Percentiles rank a stretch among this genome's conserved stretches.
Conservation (phyloP, 2,113 vertebrate species). For the Oreochromis spilurus region DNA sequence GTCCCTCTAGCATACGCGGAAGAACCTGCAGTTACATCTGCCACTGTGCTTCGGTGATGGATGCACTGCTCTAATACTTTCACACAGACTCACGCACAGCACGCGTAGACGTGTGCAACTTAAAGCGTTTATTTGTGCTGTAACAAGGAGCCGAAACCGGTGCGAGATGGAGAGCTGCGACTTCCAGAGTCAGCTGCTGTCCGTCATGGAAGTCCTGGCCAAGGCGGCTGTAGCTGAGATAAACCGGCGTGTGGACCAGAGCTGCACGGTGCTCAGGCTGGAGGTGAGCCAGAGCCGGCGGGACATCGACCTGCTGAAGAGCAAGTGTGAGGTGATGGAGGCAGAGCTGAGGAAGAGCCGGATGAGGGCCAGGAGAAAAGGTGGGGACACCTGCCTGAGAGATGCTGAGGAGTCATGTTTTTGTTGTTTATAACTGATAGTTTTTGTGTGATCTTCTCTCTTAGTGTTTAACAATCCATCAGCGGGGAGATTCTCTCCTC, state of each 20-base stretch:
- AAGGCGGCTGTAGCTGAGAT: conserved; percentile 68
- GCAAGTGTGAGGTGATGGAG: conserved; percentile 62
- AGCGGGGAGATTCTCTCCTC: not conserved
- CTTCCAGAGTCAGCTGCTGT: conserved; percentile 68
- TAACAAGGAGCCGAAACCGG: fast-evolving
- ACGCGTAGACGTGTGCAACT: not conserved
- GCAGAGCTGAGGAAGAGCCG: conserved; percentile 58
- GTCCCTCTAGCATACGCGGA: not conserved
- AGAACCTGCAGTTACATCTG: not conserved
- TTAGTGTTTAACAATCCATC: conserved; percentile 10
- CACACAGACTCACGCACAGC: no score
- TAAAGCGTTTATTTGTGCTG: not conserved
- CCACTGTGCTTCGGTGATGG: not conserved
- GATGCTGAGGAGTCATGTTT: not conserved
- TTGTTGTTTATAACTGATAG: not conserved
- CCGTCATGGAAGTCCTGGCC: conserved; percentile 67
- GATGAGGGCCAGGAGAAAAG: conserved; percentile 48
- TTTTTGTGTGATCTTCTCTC: not conserved
- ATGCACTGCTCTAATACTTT: not conserved
- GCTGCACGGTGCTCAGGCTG: conserved; percentile 63
- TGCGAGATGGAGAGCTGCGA: conserved; percentile 47
- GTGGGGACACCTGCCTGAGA: not conserved
- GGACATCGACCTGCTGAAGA: conserved; percentile 65
- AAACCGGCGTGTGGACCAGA: conserved; percentile 59
- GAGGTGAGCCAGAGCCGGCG: conserved; percentile 64